Base-by-base conservation (phyloP, 2,888 invertebrate species). In the Rhimphoctona megacephalus region DNA sequence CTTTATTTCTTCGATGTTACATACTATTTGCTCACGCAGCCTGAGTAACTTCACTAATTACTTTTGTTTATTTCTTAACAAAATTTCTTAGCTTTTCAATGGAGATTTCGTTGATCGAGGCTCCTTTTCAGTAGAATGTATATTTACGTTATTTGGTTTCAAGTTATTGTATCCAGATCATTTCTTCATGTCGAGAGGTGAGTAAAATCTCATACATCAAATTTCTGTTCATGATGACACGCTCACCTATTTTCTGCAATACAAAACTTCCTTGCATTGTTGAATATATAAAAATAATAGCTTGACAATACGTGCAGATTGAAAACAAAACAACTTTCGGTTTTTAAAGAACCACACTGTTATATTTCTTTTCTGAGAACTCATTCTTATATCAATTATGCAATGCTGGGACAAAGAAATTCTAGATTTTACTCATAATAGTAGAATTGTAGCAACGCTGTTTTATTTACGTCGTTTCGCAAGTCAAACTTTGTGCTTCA, bases 31-130 rank as follows among this genome's bases (percentile, higher is more conserved):
- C 22, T 14, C 7, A 6, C 67, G 14, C 3, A 17, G 30, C 14
- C 30, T 1, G 14, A 30, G 4, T 11, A 17, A 30, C 30, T 30
- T 30, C 57, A 30, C 14, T 30, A 25, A 25, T 11, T 25, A 57
- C 57, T 4, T 57, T 57, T 61, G 9, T 39, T 43, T 69, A 54
- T 46, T 64, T 74, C 43, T 74, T 64, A 74, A 74, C 57, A 14
- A 74, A n/a, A 8, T 33, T 19, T n/a, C 72, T 79, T 91, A 97
- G 96, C 95, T 99, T 90, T 99, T 99, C 95, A 99, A 99, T 94
- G 99, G 99, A 85, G 99, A 99, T 95, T 99, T 99, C 94, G 99
- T 99, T 25, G 99, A 99, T 95, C 96, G 99, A 95, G 99, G 99
- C 19, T 99, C 99, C 0, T 99, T 99, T 94, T 99, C 99, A 52